Base-by-base conservation (phyloP, 2,113 vertebrate species). In the Bufo bufo region DNA sequence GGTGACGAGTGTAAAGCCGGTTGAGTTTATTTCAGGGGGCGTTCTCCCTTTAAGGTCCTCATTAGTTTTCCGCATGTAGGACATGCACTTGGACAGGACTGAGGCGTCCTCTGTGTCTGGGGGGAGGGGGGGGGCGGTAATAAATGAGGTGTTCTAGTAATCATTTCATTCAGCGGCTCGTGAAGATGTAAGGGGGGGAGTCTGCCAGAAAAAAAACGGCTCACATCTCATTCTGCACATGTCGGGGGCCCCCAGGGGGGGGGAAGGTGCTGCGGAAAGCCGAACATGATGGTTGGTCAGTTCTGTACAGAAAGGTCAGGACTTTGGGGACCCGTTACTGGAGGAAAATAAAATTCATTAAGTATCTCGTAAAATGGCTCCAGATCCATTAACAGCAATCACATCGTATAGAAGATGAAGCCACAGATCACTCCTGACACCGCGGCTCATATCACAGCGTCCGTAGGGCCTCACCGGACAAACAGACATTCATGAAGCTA, bases 301-400 rank as follows among this genome's bases (percentile, higher is more conserved):
- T 23, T n/a, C 9, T n/a, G 45, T 9, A 17, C 45, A 20, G 61
- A 61, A 83, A 83, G 81, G 81, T 83, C 63, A 69, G 61, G 47
- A 20, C 81, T 1, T 12, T 4, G 58, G 63, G 47, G 81, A 83
- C 14, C 8, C 4, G 19, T 2, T 45, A 20, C 19, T 14, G 61
- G 20, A 50, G 23, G 45, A 69, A 33, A 52, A 69, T 50, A 83
- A 66, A 66, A 83, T 69, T 66, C 45, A 66, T 7, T 14, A 83
- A 83, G 61, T 23, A 52, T 83, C 61, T 65, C 65, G 45, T 82
- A 65, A 65, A 82, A 82, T n/a, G 4, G 43, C 78, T 47, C 56
- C 59, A 9, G 58, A 45, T 61, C 58, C 79, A 81, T 81, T 81
- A 81, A 56, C n/a, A 58, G 77, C 3, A 79, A 80, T 78, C 54